Evolutionary conservation across 2,113 vertebrate genomes (phyloP).

Genomic region (Bufo gargarizans): DNA sequence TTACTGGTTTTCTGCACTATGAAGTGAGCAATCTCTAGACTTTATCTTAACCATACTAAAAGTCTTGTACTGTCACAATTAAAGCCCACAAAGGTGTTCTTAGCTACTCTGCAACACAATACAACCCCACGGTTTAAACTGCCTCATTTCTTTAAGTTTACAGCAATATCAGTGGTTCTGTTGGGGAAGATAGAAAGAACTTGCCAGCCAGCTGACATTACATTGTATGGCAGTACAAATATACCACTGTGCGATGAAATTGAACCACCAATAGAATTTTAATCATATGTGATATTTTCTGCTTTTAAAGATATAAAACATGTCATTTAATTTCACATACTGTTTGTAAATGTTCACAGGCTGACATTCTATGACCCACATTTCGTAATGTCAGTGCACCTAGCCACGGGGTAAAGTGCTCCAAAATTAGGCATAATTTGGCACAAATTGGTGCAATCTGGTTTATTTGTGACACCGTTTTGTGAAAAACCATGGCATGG

Average conservation of each 20-base stretch:
- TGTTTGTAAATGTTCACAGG: background rate
- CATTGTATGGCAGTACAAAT: background rate
- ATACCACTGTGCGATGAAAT: background rate
- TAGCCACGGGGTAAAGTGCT: too few species aligned
- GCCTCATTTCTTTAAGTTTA: constrained; percentile 2
- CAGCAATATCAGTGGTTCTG: background rate
- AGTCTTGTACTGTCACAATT: constrained; percentile 20
- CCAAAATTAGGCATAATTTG: too few species aligned
- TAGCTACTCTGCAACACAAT: background rate
- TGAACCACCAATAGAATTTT: background rate
- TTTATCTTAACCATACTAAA: constrained; percentile 25
- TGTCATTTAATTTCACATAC: too few species aligned
- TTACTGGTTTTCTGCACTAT: constrained; percentile 24
- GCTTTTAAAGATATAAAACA: background rate
- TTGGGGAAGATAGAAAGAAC: background rate
- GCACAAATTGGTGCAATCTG: too few species aligned
- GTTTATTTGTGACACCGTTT: too few species aligned
- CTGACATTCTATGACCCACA: too few species aligned
- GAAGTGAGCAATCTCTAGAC: background rate
- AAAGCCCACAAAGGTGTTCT: background rate
- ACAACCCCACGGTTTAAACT: background rate
- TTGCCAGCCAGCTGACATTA: background rate
- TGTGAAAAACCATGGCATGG: too few species aligned
- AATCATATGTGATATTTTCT: background rate
- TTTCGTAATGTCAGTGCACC: too few species aligned